Evolutionary conservation across 1,140 invertebrate genomes (phyloP), one percentile per base, ranked within the genome.

Genomic region (Hermetia illucens): DNA sequence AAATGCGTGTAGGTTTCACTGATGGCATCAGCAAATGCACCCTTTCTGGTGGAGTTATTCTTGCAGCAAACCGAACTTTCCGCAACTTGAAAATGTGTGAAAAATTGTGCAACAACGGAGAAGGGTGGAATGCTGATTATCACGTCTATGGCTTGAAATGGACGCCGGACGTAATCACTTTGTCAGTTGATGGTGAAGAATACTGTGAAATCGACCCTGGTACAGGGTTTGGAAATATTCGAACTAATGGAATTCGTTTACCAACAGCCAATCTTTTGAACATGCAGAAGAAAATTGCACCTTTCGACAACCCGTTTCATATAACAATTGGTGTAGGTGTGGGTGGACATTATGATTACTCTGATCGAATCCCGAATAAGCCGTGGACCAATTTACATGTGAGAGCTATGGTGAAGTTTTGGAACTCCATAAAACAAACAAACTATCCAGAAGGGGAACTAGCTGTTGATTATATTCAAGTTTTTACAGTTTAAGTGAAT

Each of bases 221-320:
- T 1, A 43, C 44, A 12, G 47, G 48, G 1, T 47, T 58, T 29
- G 62, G 62, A 1, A 63, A 64, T 44, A n/a, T n/a, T n/a, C 34
- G 36, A 0, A 45, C 43, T 3, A 58, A 48, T 4, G 44, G 51
- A 3, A 43, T 61, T 6, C 22, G 58, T 10, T 42, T 30, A 53
- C 66, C 22, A 42, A 65, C 38, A 53, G 53, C 21, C 30, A 51
- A 34, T 41, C 40, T 61, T 19, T n/a, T n/a, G n/a, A 50, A 49
- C 25, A 49, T 44, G 8, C 60, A 62, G 8, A 51, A 49, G 0
- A 66, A 64, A 15, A 68, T 81, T 50, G 76, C 79, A 3, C 75
- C 82, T 0, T 84, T 83, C 52, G 77, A 87, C 55, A 69, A 75
- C 55, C 70, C 79, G 32, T 61, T 60, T 40, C 53, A 56, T 36